Evolutionary conservation across 2,797 vertebrate genomes (phyloP), one percentile per base, ranked within the genome.

Genomic region (Pelodytes ibericus): DNA sequence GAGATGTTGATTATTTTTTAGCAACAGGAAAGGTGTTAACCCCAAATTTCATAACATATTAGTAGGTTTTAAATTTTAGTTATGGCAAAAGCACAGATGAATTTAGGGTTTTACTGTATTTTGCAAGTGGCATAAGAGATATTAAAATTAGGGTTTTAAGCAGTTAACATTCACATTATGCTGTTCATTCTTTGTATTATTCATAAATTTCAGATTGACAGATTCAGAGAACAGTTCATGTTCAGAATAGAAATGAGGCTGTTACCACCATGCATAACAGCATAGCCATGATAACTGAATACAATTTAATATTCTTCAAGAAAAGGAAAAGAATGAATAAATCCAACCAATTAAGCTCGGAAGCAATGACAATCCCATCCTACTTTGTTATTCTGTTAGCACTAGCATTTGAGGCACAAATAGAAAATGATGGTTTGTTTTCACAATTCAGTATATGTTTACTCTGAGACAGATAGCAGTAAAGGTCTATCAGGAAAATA

Each of bases 101-200:
- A 58, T 59, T 64, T 44, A 64, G 13, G 41, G 74, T 58, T 77
- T 49, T 63, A 65, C 58, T 59, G 58, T 26, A 56, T 36, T 72
- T 77, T 77, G 51, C 53, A 78, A 49, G 26, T 65, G 71, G 36
- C 25, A 64, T 58, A 77, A 53, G 33, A 57, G 31, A 68, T 77
- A 66, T 58, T 49, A 51, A 71, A 77, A 72, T 58, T 65, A 70
- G 47, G 49, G 30, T 51, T 78, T 78, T 67, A 72, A 71, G 62
- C 69, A 72, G 69, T 78, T 77, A 77, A 77, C 75, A 71, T 77
- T 78, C 75, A 78, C 69, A 78, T 72, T 78, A 78, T 78, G 69
- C 75, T 60, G 53, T 67, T 78, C 75, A 78, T 72, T 78, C 75
- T 72, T 78, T 78, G 61, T 77, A 66, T 78, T 78, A 78, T 72